Conservation (phyloP, 2,113 vertebrate genomes). For the Sakesphorus luctuosus region DNA sequence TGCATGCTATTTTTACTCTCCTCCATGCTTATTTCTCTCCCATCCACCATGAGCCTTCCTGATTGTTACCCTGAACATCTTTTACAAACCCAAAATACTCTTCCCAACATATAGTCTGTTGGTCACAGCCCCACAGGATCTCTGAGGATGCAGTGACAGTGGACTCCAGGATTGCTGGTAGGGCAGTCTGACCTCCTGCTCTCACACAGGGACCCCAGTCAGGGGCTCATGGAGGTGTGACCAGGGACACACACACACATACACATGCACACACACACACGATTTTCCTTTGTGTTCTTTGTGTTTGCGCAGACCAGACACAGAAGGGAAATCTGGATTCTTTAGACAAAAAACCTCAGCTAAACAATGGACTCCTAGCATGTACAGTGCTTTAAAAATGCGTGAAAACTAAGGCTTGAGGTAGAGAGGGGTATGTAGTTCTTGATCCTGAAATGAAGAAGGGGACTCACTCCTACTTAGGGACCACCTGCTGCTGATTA, state of each 20-base stretch:
- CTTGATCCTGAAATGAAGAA: neutral
- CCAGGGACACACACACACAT: too few relatives aligned
- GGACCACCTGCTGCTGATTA: neutral
- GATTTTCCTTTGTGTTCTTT: neutral
- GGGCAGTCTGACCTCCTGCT: neutral
- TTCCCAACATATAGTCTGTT: neutral
- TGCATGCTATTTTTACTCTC: neutral
- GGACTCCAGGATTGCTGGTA: neutral
- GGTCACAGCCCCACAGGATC: neutral
- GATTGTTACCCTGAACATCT: neutral
- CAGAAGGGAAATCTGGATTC: neutral
- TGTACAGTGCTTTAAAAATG: neutral
- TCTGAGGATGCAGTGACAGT: neutral
- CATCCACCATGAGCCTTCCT: neutral
- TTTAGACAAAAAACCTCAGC: neutral
- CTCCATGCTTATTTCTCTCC: neutral
- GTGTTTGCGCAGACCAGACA: neutral
- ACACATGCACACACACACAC: too few relatives aligned
- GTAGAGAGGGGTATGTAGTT: neutral
- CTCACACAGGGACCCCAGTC: rapidly evolving
- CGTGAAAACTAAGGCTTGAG: neutral
- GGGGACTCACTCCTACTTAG: neutral
- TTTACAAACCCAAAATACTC: neutral
- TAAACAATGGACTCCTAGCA: neutral
- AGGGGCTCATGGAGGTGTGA: neutral